These are phyloP conservation scores for Hyposoter dolosus DNA, from an alignment of 2,888 invertebrate species.

Conservation along the genomic window DNA sequence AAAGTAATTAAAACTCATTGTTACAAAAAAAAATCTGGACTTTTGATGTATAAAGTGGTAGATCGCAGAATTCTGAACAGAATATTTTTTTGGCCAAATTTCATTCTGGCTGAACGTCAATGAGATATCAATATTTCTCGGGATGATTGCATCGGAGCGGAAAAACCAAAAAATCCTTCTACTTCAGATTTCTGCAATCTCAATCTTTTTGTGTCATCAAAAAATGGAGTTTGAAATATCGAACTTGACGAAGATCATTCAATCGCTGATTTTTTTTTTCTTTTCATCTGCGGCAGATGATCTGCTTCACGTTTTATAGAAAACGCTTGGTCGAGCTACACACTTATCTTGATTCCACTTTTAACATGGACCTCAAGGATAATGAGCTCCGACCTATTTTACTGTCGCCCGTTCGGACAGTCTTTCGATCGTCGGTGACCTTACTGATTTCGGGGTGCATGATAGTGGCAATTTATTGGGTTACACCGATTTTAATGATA, in stretches of 20 bases:
- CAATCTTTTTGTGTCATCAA: too few relatives aligned
- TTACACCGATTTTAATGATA: constrained; percentile 42
- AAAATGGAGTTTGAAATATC: neutral
- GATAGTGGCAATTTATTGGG: constrained; percentile 6
- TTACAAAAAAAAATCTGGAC: neutral
- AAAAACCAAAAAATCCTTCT: neutral
- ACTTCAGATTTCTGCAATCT: too few relatives aligned
- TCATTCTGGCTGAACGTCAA: neutral
- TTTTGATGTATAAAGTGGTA: neutral
- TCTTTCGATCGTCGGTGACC: constrained; percentile 25
- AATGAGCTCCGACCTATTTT: constrained; percentile 25
- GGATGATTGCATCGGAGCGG: neutral
- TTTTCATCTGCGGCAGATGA: neutral
- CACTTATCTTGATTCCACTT: neutral
- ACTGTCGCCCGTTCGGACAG: constrained; percentile 18
- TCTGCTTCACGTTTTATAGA: constrained; percentile 34
- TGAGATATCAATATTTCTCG: neutral
- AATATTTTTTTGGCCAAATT: neutral
- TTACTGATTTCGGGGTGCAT: neutral
- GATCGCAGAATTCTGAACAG: neutral
- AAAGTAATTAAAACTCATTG: constrained; percentile 2
- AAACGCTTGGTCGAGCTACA: constrained; percentile 45
- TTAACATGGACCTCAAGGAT: neutral
- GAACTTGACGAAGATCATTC: neutral
- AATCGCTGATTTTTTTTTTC: neutral